These are phyloP conservation scores for Netelia melanura DNA, from an alignment of 2,888 invertebrate species.

Conservation along the genomic window DNA sequence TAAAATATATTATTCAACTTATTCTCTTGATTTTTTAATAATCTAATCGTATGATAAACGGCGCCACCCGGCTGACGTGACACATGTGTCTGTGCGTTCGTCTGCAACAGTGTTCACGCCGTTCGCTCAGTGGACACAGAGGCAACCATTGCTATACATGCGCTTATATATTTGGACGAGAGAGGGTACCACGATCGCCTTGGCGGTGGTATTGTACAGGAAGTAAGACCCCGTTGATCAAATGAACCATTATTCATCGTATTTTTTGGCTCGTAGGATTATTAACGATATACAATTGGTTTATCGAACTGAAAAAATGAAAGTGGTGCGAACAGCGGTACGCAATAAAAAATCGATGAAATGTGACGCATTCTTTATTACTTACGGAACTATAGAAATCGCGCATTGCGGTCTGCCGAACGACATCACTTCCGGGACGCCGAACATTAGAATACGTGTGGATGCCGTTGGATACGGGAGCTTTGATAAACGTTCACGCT, in stretches of 20 bases:
- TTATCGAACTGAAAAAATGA: neutral
- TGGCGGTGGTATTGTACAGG: neutral
- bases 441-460: neutral
- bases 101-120: neutral
- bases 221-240: slow-evolving; percentile 22
- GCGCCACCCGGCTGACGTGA: slow-evolving; percentile 10
- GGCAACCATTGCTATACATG: neutral
- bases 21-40: neutral
- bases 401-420: neutral
- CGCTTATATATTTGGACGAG: neutral
- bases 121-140: neutral
- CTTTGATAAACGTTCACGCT: neutral
- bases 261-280: neutral
- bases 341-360: neutral
- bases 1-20: slow-evolving; percentile 1
- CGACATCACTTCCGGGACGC: slow-evolving; percentile 11
- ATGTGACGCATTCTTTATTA: neutral
- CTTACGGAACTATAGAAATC: neutral
- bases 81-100: neutral
- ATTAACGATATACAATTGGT: neutral
- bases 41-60: neutral
- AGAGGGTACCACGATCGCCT: neutral
- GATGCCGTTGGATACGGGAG: neutral
- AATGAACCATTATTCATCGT: neutral
- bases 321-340: neutral